These are phyloP conservation scores for Galago senegalensis DNA, from an alignment of 2,797 vertebrate genomes.

Conservation along the genomic window DNA sequence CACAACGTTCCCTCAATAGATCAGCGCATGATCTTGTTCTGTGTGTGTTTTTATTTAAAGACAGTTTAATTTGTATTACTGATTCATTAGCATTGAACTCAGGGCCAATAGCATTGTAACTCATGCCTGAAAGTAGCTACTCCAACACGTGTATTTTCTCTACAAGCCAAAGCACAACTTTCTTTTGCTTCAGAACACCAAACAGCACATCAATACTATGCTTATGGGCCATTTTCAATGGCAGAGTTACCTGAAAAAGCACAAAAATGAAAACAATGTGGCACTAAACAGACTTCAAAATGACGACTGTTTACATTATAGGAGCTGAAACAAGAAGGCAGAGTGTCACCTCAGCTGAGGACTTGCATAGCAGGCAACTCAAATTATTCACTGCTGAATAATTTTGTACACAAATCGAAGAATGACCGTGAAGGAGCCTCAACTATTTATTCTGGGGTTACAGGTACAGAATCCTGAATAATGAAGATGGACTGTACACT, in stretches of 20 bases:
- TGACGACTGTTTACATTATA: neutral
- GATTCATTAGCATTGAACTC: neutral
- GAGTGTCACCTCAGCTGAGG: neutral
- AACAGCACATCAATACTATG: neutral
- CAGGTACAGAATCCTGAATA: neutral
- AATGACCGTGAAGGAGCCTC: neutral
- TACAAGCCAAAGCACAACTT: neutral
- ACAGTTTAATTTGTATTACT: neutral
- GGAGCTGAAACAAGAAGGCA: neutral
- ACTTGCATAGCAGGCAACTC: no score
- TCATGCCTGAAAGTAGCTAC: neutral
- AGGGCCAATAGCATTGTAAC: neutral
- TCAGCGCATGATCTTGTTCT: neutral
- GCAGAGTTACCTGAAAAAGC: neutral
- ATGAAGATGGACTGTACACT: neutral
- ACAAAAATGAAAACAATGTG: neutral
- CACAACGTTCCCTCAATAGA: neutral
- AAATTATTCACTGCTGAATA: neutral
- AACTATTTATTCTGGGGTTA: neutral
- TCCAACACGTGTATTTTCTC: neutral
- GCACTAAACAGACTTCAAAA: neutral
- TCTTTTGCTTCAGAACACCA: neutral
- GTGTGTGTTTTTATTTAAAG: neutral
- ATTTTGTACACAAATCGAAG: no score
- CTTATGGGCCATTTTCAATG: neutral